Evolutionary conservation across 2,888 invertebrate species (phyloP), one percentile per base, ranked within the genome.

Genomic region (Acronicta leporina): DNA sequence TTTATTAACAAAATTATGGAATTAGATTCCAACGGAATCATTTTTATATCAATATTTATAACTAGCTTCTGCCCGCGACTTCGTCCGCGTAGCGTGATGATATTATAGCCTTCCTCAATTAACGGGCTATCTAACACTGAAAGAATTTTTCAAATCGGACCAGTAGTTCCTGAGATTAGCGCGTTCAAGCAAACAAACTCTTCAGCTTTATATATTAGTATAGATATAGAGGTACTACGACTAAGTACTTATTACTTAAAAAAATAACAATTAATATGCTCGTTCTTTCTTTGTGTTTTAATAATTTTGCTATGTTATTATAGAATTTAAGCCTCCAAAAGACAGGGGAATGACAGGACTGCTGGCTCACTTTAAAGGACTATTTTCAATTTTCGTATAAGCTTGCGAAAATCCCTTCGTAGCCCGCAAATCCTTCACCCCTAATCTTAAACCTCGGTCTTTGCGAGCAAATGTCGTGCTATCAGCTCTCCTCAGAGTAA

Each of bases 401-500:
- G 87, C 87, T 83, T 67, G 71, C 79, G 79, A 76, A 89, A 92
- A 92, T 88, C 92, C 86, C 58, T 47, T 59, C 59, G 41, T 13
- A 47, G 63, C 63, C 81, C 81, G 76, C 86, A 87, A 87, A 89
- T 87, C 87, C 85, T 87, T 84, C 87, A 84, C 87, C 91, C 85
- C 87, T 88, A 89, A 92, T 92, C 91, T 92, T 85, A 85, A 89
- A 90, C 57, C 73, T 87, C 77, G 83, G 81, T 83, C 83, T 89
- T 88, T 85, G 81, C 80, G 82, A 91, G 89, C 91, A 92, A 93
- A 94, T 91, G 91, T 91, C 92, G 86, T 82, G 92, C 88, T 94
- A 94, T 94, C 93, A 91, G 91, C 90, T 89, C 87, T 88, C 81
- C 87, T 90, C 92, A 91, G 92, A 92, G 92, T 94, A 94, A 94